These are phyloP conservation scores for Cephus spinipes DNA, from an alignment of 2,888 invertebrate species.

Conservation along the genomic window DNA sequence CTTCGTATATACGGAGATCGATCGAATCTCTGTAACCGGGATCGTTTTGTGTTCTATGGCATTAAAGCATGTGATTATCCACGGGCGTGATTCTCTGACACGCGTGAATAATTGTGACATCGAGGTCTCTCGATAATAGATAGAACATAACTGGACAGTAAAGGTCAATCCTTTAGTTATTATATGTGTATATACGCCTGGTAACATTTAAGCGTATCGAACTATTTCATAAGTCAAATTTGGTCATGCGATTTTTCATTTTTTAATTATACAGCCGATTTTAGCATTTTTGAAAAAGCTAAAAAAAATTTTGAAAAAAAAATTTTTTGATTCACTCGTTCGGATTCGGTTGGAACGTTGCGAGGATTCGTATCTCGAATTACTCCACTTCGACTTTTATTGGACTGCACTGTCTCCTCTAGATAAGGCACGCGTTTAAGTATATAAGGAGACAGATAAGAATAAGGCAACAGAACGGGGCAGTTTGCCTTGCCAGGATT, in stretches of 20 bases:
- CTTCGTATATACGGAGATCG: neutral
- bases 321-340: too few relatives aligned
- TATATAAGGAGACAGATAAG: slow-evolving; percentile 35
- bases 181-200: neutral
- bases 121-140: slow-evolving; percentile 10
- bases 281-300: neutral
- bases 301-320: neutral
- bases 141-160: slow-evolving; percentile 6
- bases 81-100: slow-evolving; percentile 10
- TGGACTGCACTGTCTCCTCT: neutral
- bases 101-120: slow-evolving; percentile 20
- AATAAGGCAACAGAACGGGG: slow-evolving; percentile 33
- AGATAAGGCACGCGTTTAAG: slow-evolving; percentile 45
- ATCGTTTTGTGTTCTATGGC: neutral
- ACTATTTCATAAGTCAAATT: neutral
- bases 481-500: slow-evolving; percentile 34
- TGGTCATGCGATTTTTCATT: neutral
- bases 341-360: neutral
- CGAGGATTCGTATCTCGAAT: neutral
- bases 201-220: neutral
- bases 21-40: neutral
- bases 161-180: neutral
- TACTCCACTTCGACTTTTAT: neutral
- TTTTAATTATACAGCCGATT: neutral
- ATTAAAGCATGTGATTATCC: slow-evolving; percentile 7